Evolutionary conservation across 2,797 vertebrate species (phyloP).

Genomic region (Amniataba percoides): DNA sequence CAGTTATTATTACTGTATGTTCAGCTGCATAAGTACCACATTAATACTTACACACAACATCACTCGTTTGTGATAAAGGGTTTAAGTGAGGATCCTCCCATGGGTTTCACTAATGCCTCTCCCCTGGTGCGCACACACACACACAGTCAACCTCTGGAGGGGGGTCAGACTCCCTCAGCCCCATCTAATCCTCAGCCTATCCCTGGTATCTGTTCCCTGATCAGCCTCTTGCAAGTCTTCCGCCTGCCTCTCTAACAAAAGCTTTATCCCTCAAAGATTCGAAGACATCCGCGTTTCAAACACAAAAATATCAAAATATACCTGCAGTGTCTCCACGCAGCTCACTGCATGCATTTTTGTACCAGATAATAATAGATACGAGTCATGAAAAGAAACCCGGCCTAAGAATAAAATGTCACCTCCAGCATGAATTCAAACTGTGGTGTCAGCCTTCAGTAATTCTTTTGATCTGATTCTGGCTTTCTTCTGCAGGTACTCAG

Average conservation of each 20-base stretch:
- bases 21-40: background rate
- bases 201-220: conserved; percentile 11
- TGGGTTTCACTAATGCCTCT: background rate
- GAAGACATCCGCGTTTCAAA: background rate
- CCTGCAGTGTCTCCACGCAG: background rate
- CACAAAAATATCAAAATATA: background rate
- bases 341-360: conserved; percentile 20
- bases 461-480: conserved; percentile 43
- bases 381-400: conserved; percentile 21
- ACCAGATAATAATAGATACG: conserved; percentile 32
- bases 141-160: background rate
- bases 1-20: background rate
- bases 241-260: background rate
- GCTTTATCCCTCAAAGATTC: conserved; percentile 3
- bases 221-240: conserved; percentile 7
- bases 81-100: conserved; percentile 17
- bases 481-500: conserved; percentile 39
- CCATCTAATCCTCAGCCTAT: conserved; percentile 19
- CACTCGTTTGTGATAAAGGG: conserved; percentile 22
- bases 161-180: background rate
- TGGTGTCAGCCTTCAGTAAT: background rate
- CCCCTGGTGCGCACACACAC: background rate
- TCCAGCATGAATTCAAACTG: conserved; percentile 23
- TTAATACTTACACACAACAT: conserved; percentile 3
- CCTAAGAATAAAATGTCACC: conserved; percentile 50